Base-by-base conservation (phyloP, 2,888 invertebrate genomes). In the Nomada ruficornis region DNA sequence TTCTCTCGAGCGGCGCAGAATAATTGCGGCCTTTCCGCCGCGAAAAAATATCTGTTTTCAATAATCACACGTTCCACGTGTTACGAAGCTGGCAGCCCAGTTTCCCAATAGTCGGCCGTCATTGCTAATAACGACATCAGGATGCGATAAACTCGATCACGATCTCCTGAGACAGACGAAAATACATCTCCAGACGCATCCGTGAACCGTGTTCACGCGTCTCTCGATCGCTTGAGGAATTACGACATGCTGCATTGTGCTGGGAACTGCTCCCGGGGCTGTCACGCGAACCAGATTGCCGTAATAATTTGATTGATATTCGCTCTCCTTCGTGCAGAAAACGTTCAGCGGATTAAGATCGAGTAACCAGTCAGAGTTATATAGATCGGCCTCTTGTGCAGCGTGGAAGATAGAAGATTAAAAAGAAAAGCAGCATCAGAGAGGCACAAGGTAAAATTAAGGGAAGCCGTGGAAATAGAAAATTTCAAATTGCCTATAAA, bases 281-380 rank as follows among this genome's bases (percentile, higher is more conserved):
- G 83, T 86, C 85, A 83, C 80, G 86, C 74, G 70, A 76, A 29
- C 73, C 75, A 75, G 80, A 82, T 84, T 84, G 79, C 84, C 70
- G 84, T 87, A 86, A 86, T 85, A 87, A 87, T 85, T 87, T 86
- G 87, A 87, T 87, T 82, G 86, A 87, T 87, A 86, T 71, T 73
- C 75, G 70, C 71, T 73, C 80, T 69, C 77, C 47, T 72, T 79
- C 77, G 59, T 50, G 76, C 54, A 26, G 75, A 57, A 70, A 80
- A 80, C 67, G 80, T 50, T 70, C 26, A n/a, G 36, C 29, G 75
- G 75, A 82, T 70, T 36, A 47, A 70, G 54, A 80, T 65, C 77
- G 71, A 11, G 52, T 36, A 63, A 36, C 65, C 62, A 63, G 60
- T 54, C 60, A 7, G 18, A 2, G 18, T 26, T 57, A 15, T 15